Evolutionary conservation across 2,888 invertebrate genomes (phyloP).

Genomic region (Sminthurides aquaticus): DNA sequence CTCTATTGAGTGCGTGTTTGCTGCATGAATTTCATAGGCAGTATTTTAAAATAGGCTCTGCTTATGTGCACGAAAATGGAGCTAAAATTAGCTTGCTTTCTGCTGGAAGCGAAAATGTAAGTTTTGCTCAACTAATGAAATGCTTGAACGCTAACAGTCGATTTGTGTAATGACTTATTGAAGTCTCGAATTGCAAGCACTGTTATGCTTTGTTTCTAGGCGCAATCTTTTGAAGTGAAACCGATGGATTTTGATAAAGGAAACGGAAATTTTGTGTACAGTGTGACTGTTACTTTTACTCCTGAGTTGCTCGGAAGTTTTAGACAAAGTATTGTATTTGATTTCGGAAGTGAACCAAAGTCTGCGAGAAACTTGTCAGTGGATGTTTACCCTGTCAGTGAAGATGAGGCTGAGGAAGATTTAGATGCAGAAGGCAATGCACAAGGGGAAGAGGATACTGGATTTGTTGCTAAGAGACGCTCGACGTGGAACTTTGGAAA

Average conservation of each 20-base stretch:
- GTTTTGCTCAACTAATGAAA: background rate
- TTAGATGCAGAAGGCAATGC: conserved; percentile 47
- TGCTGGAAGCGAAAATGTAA: background rate
- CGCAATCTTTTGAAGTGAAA: background rate
- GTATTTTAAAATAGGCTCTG: conserved; percentile 40
- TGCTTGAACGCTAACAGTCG: background rate
- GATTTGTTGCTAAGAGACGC: conserved; percentile 22
- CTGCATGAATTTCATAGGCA: conserved; percentile 40
- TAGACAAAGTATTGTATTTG: conserved; percentile 68
- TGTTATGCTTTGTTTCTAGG: background rate
- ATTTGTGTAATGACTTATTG: too few species aligned
- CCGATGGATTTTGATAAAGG: conserved; percentile 7
- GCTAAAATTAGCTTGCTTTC: conserved; percentile 27
- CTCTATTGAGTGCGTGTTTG: conserved; percentile 33
- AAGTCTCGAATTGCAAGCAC: too few species aligned
- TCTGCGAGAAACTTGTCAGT: conserved; percentile 63
- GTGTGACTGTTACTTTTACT: conserved; percentile 55
- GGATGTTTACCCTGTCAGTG: conserved; percentile 58
- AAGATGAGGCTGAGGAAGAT: conserved; percentile 12
- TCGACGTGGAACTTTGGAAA: conserved; percentile 43
- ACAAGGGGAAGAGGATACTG: conserved; percentile 16
- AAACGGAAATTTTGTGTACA: conserved; percentile 46
- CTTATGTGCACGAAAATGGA: conserved; percentile 30
- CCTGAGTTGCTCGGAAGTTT: conserved; percentile 71
- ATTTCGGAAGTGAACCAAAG: conserved; percentile 59